Evolutionary conservation across 1,140 invertebrate genomes (phyloP), one percentile per base, ranked within the genome.

Genomic region (Drosophila obscura): DNA sequence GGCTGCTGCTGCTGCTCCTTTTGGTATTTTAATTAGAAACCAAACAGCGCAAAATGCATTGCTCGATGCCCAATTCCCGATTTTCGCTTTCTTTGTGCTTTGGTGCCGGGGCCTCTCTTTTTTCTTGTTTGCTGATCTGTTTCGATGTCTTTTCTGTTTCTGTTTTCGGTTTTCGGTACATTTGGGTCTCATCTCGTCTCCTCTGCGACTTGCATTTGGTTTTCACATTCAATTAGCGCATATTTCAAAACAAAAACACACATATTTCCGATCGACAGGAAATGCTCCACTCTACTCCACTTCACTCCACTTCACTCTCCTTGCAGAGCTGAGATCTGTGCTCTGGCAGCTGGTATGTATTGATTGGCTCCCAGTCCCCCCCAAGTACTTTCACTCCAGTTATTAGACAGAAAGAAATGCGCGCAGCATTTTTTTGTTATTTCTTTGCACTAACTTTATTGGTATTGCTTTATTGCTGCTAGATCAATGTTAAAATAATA

Each of bases 21-120:
- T 88, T 89, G 83, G 83, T 88, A 88, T 88, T 88, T 88, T 88
- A 88, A 88, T 88, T 88, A 88, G 83, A 88, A 88, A 88, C 72
- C 84, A 63, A 88, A 88, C 83, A 88, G 62, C 79, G 80, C 65
- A 67, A 88, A 88, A 80, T 88, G 83, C 83, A 83, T 83, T 78
- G 82, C 82, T 82, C 52, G 66, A 68, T 61, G 49, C 13, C 60
- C 58, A 64, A 39, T 39, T 60, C 61, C 66, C 75, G 74, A 69
- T 79, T 78, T 72, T 72, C 65, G 22, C 1, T 4, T 51, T 75
- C 52, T n/a, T n/a, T n/a, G n/a, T n/a, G 55, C 45, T 76, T 76
- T 76, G 19, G 19, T 19, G 19, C 19, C 19, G 48, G 7, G 48
- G 62, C 57, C 58, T 66, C 19, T 19, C 19, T 19, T 19, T 19